Evolutionary conservation across 2,888 invertebrate species (phyloP).

Genomic region (Netelia melanura): DNA sequence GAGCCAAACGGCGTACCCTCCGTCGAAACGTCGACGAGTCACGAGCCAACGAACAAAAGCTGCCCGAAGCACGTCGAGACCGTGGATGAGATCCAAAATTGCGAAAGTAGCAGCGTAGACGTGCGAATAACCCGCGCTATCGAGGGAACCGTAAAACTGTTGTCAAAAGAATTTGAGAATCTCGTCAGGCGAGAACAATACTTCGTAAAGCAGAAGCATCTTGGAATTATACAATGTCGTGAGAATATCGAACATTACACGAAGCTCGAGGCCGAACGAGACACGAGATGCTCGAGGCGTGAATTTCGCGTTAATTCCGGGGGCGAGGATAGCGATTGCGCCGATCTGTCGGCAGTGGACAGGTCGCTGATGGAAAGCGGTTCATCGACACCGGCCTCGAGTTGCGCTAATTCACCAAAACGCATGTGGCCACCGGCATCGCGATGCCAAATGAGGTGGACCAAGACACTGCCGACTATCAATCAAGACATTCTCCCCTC

Average conservation of each 20-base stretch:
- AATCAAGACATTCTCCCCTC: slow-evolving; percentile 82
- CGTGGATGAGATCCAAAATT: slow-evolving; percentile 32
- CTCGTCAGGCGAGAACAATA: slow-evolving; percentile 79
- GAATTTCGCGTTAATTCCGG: slow-evolving; percentile 87
- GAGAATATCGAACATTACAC: slow-evolving; percentile 76
- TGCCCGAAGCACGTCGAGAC: slow-evolving; percentile 17
- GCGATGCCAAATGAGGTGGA: slow-evolving; percentile 84
- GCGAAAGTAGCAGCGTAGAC: slow-evolving; percentile 74
- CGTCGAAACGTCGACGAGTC: slow-evolving; percentile 52
- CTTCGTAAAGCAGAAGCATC: slow-evolving; percentile 76
- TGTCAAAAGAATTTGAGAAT: slow-evolving; percentile 82
- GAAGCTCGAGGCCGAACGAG: slow-evolving; percentile 79
- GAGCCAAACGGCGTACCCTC: slow-evolving; percentile 72
- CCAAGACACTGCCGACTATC: slow-evolving; percentile 85
- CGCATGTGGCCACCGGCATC: slow-evolving; percentile 85
- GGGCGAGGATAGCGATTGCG: slow-evolving; percentile 87
- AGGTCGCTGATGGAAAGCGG: slow-evolving; percentile 82
- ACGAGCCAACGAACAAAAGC: slow-evolving; percentile 19
- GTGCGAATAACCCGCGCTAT: slow-evolving; percentile 80
- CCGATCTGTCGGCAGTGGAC: slow-evolving; percentile 79
- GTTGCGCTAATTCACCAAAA: slow-evolving; percentile 89
- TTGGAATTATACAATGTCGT: slow-evolving; percentile 70
- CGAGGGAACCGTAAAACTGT: slow-evolving; percentile 81
- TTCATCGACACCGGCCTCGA: slow-evolving; percentile 88
- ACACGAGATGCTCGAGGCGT: slow-evolving; percentile 74